Evolutionary conservation across 2,797 vertebrate genomes (phyloP).

Genomic region (Poecilia picta): DNA sequence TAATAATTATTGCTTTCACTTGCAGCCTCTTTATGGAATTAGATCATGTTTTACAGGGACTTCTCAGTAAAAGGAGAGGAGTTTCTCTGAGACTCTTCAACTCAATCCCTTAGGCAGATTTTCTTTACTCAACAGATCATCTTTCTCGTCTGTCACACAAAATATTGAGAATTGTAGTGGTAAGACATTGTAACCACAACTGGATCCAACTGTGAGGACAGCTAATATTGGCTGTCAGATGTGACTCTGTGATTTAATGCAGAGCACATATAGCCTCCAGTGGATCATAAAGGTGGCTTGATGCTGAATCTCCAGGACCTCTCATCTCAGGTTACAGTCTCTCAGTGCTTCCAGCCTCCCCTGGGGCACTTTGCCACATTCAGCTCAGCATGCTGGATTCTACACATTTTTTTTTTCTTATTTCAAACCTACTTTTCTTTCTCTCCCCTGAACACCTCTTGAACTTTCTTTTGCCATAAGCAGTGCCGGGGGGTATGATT

Average conservation of each 20-base stretch:
- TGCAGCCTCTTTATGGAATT: constrained; percentile 33
- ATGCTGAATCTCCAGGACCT: constrained; percentile 66
- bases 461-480: constrained; percentile 76
- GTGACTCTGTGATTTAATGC: constrained; percentile 30
- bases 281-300: constrained; percentile 63
- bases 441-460: constrained; percentile 61
- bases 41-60: constrained; percentile 33
- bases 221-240: constrained; percentile 19
- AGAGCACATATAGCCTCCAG: constrained; percentile 37
- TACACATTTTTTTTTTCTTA: constrained; percentile 33
- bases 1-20: constrained; percentile 48
- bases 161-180: constrained; percentile 6
- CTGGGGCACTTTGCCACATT: constrained; percentile 60
- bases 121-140: constrained; percentile 20
- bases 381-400: constrained; percentile 64
- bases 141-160: constrained; percentile 16
- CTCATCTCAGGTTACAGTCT: constrained; percentile 68
- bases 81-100: constrained; percentile 14
- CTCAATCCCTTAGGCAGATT: constrained; percentile 16
- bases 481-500: constrained; percentile 70
- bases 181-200: not conserved
- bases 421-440: constrained; percentile 34
- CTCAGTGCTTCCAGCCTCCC: constrained; percentile 59
- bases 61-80: constrained; percentile 46
- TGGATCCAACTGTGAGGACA: constrained; percentile 1